These are phyloP conservation scores for Vulpes lagopus DNA, from an alignment of 2,113 vertebrate species.

Conservation along the genomic window DNA sequence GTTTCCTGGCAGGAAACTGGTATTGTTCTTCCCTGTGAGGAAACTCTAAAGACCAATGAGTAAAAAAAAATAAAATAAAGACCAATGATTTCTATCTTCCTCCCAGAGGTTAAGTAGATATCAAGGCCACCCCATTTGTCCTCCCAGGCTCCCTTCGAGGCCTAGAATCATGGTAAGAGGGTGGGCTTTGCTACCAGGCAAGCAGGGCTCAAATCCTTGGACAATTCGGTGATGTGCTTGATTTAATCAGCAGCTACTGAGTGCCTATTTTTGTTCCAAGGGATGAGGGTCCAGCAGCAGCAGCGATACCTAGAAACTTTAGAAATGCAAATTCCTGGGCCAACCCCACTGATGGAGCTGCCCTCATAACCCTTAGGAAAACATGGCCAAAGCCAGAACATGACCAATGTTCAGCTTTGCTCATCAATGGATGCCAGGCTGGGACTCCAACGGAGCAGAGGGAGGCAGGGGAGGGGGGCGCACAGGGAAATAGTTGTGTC, in stretches of 20 bases:
- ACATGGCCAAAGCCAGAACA: background rate
- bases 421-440: background rate
- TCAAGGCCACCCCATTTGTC: background rate
- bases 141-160: background rate
- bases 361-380: background rate
- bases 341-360: background rate
- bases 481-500: background rate
- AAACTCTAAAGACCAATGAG: background rate
- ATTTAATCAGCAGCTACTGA: background rate
- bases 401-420: background rate
- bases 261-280: background rate
- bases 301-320: background rate
- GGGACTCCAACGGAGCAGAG: background rate
- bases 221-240: background rate
- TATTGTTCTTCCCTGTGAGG: background rate
- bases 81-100: background rate
- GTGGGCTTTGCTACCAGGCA: background rate
- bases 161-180: background rate
- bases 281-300: background rate
- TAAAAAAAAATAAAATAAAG: background rate
- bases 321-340: background rate
- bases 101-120: background rate
- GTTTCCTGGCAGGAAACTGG: slow-evolving; percentile 22
- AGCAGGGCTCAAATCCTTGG: background rate
- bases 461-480: background rate